Evolutionary conservation across 2,113 vertebrate species (phyloP).

Genomic region (Chaetura pelagica): DNA sequence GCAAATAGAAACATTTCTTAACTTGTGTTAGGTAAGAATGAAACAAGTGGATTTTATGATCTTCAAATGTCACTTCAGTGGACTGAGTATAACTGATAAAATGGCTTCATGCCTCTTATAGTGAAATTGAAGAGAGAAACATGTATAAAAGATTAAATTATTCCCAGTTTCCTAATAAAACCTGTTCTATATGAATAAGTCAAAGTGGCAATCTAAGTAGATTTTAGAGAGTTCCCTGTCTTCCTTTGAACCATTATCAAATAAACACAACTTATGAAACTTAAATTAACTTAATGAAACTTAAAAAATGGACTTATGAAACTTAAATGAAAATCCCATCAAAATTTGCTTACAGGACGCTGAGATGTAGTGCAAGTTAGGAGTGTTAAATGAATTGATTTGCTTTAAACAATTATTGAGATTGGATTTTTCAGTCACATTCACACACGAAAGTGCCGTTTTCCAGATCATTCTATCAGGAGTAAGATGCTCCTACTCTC

Average conservation of each 20-base stretch:
- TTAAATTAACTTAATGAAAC: background rate
- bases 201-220: background rate
- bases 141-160: background rate
- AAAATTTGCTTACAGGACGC: conserved; percentile 20
- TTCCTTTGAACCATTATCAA: background rate
- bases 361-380: background rate
- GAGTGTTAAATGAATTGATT: background rate
- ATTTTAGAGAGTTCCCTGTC: background rate
- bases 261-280: background rate
- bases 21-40: background rate
- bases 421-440: background rate
- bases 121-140: background rate
- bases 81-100: background rate
- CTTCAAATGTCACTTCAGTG: background rate
- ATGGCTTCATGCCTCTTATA: background rate
- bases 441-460: accelerated
- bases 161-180: conserved; percentile 7
- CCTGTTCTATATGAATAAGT: background rate
- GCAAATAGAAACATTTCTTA: background rate
- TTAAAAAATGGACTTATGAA: background rate
- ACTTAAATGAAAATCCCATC: conserved; percentile 1
- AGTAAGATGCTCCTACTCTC: background rate
- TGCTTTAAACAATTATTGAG: background rate
- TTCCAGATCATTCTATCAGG: background rate
- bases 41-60: background rate